Base-by-base conservation (phyloP, 92 coral and sea anemone genomes). In the Epizoanthus stellaris region DNA sequence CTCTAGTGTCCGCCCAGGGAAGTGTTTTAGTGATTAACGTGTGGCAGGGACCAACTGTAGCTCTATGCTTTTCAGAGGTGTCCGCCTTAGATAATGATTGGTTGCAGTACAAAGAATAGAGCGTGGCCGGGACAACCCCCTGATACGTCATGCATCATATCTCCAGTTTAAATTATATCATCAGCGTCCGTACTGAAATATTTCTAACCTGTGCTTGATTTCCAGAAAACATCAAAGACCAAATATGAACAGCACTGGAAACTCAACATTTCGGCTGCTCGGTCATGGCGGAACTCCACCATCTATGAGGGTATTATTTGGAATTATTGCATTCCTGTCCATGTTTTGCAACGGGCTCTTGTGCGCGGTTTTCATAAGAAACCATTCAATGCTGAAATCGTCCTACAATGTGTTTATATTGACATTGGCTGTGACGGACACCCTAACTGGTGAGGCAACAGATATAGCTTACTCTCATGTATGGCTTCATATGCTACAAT, bases 261-360 rank as follows among this genome's bases (percentile, higher is more conserved):
- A 79, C 43, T 11, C 60, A 43, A 79, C 72, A 45, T 63, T 47
- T 15, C 77, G 25, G 12, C 61, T 67, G 3, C 45, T 59, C 6
- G 38, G 20, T 3, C 71, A 79, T 63, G 83, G 40, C 10, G 82
- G 54, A 39, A 79, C 39, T 62, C 72, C 83, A 45, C 20, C 25
- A 5, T 13, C 71, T 58, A 42, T 79, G 72, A 62, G 83, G 72
- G 72, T 79, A 13, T 20, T 79, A 62, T 79, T 79, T 79, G 83
- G 83, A 20, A 63, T 79, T 62, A 79, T 79, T 63, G 83, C 83
- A 59, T 79, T 79, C 59, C 30, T 79, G 61, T 79, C 83, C 3
- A 13, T 42, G 61, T 79, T 79, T 3, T 79, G 83, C 45, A 79
- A 79, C 72, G 83, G 83, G 21, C 53, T 79, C 19, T 70, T 79